phyloP scores from a whole-genome alignment of 2,797 vertebrate species.

The Enteromius paludinosus region DNA sequence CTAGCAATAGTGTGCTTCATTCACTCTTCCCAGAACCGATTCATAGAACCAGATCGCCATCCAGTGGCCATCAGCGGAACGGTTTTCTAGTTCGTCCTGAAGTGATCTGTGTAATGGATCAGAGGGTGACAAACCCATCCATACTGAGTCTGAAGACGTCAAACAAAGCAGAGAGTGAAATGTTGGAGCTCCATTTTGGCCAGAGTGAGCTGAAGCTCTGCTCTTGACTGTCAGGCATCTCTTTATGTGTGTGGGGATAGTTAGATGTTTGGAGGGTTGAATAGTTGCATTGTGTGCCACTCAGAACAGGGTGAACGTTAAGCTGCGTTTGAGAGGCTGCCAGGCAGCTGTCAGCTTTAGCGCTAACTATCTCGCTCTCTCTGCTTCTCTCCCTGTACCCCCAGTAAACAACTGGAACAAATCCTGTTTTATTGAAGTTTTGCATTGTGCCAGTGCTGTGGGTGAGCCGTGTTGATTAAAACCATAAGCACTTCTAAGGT shows the following conservation, averaged over 20 bases:
- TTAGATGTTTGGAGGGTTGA: constrained; percentile 77
- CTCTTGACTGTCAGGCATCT: constrained; percentile 72
- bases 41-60: constrained; percentile 80
- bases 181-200: constrained; percentile 71
- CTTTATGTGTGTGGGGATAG: constrained; percentile 71
- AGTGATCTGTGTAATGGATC: constrained; percentile 60
- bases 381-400: constrained; percentile 65
- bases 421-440: constrained; percentile 82
- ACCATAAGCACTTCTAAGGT: not conserved
- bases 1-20: constrained; percentile 31
- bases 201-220: constrained; percentile 67
- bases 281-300: constrained; percentile 78
- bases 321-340: constrained; percentile 80
- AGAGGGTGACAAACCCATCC: constrained; percentile 67
- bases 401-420: constrained; percentile 84
- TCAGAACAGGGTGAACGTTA: constrained; percentile 78
- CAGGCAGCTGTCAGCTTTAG: constrained; percentile 82
- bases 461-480: constrained; percentile 25
- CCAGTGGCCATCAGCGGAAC: constrained; percentile 73
- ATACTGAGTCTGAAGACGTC: constrained; percentile 65
- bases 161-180: constrained; percentile 61
- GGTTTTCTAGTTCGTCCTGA: constrained; percentile 53
- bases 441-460: constrained; percentile 72
- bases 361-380: constrained; percentile 32
- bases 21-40: not conserved